Base-by-base conservation (phyloP, 2,797 vertebrate species). In the Malurus splendens region DNA sequence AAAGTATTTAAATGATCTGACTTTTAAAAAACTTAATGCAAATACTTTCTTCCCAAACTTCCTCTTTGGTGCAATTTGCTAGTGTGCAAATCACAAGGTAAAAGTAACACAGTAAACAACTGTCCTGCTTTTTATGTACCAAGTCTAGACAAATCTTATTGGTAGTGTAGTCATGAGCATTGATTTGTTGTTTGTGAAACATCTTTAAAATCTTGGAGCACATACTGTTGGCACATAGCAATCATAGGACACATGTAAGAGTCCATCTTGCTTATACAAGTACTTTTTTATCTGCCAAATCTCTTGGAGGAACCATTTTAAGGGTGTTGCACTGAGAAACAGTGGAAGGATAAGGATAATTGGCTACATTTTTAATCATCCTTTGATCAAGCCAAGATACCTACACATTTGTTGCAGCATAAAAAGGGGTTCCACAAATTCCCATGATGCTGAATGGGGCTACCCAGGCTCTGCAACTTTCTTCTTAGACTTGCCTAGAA, bases 181-280 rank as follows among this genome's bases (percentile, higher is more conserved):
- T 81, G 30, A 12, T 44, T 65, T 85, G 39, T 50, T 23, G 50
- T 61, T 39, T 57, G 18, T 87, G 57, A 68, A 59, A n/a, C 27
- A 12, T 32, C 45, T 75, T 66, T 39, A 51, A 64, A 57, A 51
- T 56, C 28, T 45, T 55, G 45, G 3, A 59, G 20, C 8, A 5
- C 0, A 0, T 56, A 4, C 16, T 77, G 18, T 54, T 74, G 57
- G 18, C 41, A 70, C 0, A 0, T 44, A 30, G 36, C 30, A 56
- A 10, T 52, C 5, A 3, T 2, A 44, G 72, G 55, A 52, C 19
- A 27, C 15, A 0, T 6, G 4, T 64, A 38, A n/a, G 33, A 75
- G n/a, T 66, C 60, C 25, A 5, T 33, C 38, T 44, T 74, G 24
- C 20, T 80, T 41, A 20, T 2, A 8, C 22, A 39, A 48, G 27